A percentile compares a stretch with the other conserved stretches of the same genome.
phyloP scores from a whole-genome alignment of 2,888 invertebrate species.

The Pollenia griseotomentosa region DNA sequence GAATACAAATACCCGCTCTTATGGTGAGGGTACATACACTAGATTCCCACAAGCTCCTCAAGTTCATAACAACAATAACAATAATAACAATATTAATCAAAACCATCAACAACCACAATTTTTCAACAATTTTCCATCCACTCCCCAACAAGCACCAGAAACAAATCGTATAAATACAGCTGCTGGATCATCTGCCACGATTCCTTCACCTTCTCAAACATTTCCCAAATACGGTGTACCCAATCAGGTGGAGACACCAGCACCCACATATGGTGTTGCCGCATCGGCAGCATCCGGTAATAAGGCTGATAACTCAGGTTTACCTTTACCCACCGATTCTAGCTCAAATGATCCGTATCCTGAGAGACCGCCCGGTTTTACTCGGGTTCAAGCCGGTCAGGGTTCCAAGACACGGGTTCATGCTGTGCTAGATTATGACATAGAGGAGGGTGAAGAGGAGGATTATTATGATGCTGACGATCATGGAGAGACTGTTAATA shows the following conservation, averaged over 20 bases:
- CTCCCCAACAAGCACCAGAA: slow-evolving; percentile 76
- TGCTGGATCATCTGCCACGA: slow-evolving; percentile 70
- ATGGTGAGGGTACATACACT: slow-evolving; percentile 82
- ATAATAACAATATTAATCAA: slow-evolving; percentile 68
- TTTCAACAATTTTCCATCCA: slow-evolving; percentile 79
- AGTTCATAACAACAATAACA: slow-evolving; percentile 63
- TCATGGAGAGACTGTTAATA: slow-evolving; percentile 76
- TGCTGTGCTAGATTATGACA: slow-evolving; percentile 84
- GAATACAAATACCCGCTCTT: slow-evolving; percentile 77
- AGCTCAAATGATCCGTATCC: slow-evolving; percentile 82
- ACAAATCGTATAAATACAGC: slow-evolving; percentile 58
- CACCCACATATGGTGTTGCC: slow-evolving; percentile 60
- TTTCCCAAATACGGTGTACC: slow-evolving; percentile 46
- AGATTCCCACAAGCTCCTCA: slow-evolving; percentile 75
- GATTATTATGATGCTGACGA: slow-evolving; percentile 83
- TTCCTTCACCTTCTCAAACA: slow-evolving; percentile 63
- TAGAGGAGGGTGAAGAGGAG: slow-evolving; percentile 83
- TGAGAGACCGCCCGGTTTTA: slow-evolving; percentile 87
- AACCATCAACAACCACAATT: slow-evolving; percentile 75
- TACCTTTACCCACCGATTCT: slow-evolving; percentile 57
- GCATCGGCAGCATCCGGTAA: slow-evolving; percentile 67
- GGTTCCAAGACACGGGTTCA: slow-evolving; percentile 85
- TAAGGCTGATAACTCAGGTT: slow-evolving; percentile 73
- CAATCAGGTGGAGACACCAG: slow-evolving; percentile 67
- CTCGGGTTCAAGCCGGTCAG: slow-evolving; percentile 87